Evolutionary conservation across 2,797 vertebrate species (phyloP), one percentile per base, ranked within the genome.

Genomic region (Jordanella pulchra): DNA sequence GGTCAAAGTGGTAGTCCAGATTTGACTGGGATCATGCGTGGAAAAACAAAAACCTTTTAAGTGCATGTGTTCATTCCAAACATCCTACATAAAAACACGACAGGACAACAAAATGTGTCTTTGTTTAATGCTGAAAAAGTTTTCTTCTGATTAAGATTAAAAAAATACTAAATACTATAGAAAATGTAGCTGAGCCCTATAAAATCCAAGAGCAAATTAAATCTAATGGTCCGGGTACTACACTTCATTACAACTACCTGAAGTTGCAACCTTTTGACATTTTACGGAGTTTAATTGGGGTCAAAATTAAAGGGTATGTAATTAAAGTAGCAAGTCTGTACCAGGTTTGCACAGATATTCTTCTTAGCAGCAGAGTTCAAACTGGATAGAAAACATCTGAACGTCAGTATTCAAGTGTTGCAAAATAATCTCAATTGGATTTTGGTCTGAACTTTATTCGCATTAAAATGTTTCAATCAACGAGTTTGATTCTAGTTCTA

Each of bases 11-110:
- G 77, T 76, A 80, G 83, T 76, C 81, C 72, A 76, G 72, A 74
- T 89, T 80, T 84, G 86, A 90, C 74, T 71, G 77, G 77, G 79
- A 82, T 80, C 82, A 83, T 77, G 82, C 82, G 87, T 84, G 74
- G 39, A 86, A 90, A 91, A 84, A 86, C 79, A 84, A 85, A 85
- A 76, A 83, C 71, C 78, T 86, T 72, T 39, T 45, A 50, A 32
- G 65, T 69, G 70, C 75, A 73, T 71, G 78, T 65, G 74, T 50
- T 79, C 72, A 82, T 67, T 69, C 42, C 58, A n/a, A 73, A 77
- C 78, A 67, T 68, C 73, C 39, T 71, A 32, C 80, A 45, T 35
- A 65, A 76, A 83, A 75, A 50, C 42, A 47, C 35, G 70, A 21
- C n/a, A n/a, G 15, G 50, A 14, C 9, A 60, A 17, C 9, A 25